phyloP scores from a whole-genome alignment of 23 tunicate species.

The Ascidia mentula region DNA sequence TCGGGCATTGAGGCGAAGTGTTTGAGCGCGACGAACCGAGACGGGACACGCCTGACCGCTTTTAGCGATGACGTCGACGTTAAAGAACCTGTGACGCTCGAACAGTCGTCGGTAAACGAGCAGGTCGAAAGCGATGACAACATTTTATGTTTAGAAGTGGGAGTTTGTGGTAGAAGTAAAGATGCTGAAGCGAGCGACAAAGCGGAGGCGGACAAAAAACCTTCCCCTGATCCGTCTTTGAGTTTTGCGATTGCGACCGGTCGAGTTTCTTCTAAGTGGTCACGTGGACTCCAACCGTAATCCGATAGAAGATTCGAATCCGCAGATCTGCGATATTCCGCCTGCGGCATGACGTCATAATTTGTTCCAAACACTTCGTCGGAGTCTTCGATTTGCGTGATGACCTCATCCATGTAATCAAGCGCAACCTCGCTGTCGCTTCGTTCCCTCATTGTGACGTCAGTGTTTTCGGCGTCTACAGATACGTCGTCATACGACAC shows the following conservation, averaged over 20 bases:
- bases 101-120: background rate
- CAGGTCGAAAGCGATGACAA: conserved; percentile 13
- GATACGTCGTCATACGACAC: background rate
- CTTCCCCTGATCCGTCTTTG: background rate
- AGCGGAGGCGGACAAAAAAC: conserved; percentile 12
- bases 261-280: background rate
- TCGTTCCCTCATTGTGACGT: background rate
- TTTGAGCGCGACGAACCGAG: background rate
- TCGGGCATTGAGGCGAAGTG: conserved; percentile 50
- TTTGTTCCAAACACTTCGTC: conserved; percentile 12
- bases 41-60: background rate
- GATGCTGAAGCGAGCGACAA: conserved; percentile 27
- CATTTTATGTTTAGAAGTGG: background rate
- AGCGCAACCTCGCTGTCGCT: conserved; percentile 2
- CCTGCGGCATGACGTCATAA: conserved; percentile 3
- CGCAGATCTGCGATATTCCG: background rate
- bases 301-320: conserved; percentile 5
- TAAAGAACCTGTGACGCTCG: background rate
- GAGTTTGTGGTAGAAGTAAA: background rate
- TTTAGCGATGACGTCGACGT: conserved; percentile 21
- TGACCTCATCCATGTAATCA: conserved; percentile 35
- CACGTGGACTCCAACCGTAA: conserved; percentile 27
- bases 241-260: background rate
- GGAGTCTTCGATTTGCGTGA: conserved; percentile 39
- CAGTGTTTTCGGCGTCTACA: background rate